These are phyloP conservation scores for Mimachlamys varia DNA, from an alignment of 2,888 invertebrate genomes.

Conservation along the genomic window DNA sequence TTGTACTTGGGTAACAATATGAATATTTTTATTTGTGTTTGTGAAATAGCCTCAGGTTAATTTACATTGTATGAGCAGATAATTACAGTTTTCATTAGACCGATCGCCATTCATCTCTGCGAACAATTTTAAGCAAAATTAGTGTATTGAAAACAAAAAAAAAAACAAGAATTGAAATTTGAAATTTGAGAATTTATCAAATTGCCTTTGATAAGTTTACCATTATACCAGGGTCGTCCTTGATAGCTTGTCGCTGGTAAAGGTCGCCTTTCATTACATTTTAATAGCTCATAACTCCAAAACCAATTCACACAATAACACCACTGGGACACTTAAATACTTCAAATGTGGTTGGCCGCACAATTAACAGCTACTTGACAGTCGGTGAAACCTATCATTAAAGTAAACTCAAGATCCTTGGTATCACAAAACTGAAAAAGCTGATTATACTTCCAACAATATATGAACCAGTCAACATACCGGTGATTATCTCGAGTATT, in stretches of 20 bases:
- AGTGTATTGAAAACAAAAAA: too few relatives aligned
- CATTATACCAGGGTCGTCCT: too few relatives aligned
- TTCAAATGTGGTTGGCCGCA: neutral
- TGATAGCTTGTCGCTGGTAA: too few relatives aligned
- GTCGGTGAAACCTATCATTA: neutral
- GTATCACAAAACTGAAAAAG: neutral
- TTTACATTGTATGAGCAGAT: too few relatives aligned
- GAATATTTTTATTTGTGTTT: neutral
- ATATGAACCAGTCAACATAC: neutral
- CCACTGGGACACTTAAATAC: neutral
- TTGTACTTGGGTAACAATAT: too few relatives aligned
- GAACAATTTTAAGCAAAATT: too few relatives aligned
- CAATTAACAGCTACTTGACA: constrained; percentile 15
- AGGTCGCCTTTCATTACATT: neutral
- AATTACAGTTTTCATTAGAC: too few relatives aligned
- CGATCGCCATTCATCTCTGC: too few relatives aligned
- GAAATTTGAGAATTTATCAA: too few relatives aligned
- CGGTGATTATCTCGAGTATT: neutral
- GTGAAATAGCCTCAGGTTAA: neutral
- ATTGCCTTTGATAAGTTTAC: too few relatives aligned
- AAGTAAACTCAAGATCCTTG: neutral
- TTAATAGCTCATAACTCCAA: neutral
- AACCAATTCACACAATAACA: constrained; percentile 16
- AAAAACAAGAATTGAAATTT: too few relatives aligned
- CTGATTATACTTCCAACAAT: neutral